Evolutionary conservation across 1,140 invertebrate species (phyloP).

Genomic region (Spodoptera litura): DNA sequence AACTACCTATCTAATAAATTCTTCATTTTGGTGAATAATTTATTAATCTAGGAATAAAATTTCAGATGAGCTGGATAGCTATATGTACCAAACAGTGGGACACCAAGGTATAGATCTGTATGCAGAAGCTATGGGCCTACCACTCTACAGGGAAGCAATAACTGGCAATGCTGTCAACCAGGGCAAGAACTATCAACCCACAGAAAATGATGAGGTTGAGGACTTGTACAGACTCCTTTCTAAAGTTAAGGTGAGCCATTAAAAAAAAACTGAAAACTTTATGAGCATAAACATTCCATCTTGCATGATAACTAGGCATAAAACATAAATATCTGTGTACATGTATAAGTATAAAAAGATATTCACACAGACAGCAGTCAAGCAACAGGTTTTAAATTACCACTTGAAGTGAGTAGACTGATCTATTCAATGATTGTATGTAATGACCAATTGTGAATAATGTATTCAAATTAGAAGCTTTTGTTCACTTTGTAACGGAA

Average conservation of each 20-base stretch:
- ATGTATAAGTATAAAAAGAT: background rate
- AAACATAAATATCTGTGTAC: background rate
- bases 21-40: background rate
- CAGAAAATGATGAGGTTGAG: slow-evolving; percentile 98
- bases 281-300: background rate
- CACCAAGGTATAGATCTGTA: slow-evolving; percentile 97
- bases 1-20: too few species aligned
- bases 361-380: background rate
- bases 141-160: slow-evolving; percentile 95
- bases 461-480: background rate
- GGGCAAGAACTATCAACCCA: slow-evolving; percentile 94
- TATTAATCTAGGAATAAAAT: slow-evolving; percentile 25
- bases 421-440: slow-evolving; percentile 21
- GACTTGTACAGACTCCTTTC: slow-evolving; percentile 96
- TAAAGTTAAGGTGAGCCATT: slow-evolving; percentile 91
- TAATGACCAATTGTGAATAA: slow-evolving; percentile 5
- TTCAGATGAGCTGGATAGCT: slow-evolving; percentile 98
- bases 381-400: slow-evolving; percentile 27
- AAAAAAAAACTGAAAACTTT: background rate
- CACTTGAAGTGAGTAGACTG: background rate
- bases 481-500: background rate
- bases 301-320: background rate
- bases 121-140: slow-evolving; percentile 97
- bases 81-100: slow-evolving; percentile 99
- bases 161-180: slow-evolving; percentile 92